Base-by-base conservation (phyloP, 2,113 vertebrate genomes). In the Condylura cristata region DNA sequence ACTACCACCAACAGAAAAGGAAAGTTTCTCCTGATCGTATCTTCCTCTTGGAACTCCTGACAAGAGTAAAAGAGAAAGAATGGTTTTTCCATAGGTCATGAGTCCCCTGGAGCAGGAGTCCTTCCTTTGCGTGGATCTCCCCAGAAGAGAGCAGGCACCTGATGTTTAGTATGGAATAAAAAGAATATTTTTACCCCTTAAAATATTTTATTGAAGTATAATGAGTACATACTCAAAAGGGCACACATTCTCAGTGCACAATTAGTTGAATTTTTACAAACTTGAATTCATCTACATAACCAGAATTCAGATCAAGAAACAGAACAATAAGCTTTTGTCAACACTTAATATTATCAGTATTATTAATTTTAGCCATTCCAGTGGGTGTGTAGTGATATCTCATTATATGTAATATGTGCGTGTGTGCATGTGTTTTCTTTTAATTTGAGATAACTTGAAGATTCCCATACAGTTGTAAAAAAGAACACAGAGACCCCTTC, bases 1-100 rank as follows among this genome's bases (percentile, higher is more conserved):
- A 75, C 39, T 39, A 68, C 48, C 44, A 70, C 39, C 20, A 84
- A 37, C 32, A 81, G 65, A 70, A 89, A 93, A 81, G 65, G 65
- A 89, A 93, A 84, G 63, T 93, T 89, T 86, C 84, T 39, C 71
- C 37, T 83, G 94, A 91, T 96, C 65, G 84, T 89, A 95, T 95
- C 71, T 48, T 41, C 22, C 76, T 22, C 58, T 94, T 70, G 68
- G 86, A 86, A 82, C 86, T 94, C 79, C 74, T 63, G n/a, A 51
- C 65, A 84, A 93, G n/a, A 85, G 66, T 86, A 60, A 14, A 44
- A 60, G 65, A 86, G 71, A 85, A 51, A 48, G n/a, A 63, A 28
- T 17, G 9, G 3, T 6, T 76, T 86, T 18, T 87, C 24, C 60
- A 7, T 0, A 41, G 66, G 24, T 16, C 51, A 4, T 32, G 24